A percentile compares a stretch with the other conserved stretches of the same genome.
These are phyloP conservation scores for Drosophila athabasca DNA, from an alignment of 1,140 invertebrate species.

Conservation along the genomic window DNA sequence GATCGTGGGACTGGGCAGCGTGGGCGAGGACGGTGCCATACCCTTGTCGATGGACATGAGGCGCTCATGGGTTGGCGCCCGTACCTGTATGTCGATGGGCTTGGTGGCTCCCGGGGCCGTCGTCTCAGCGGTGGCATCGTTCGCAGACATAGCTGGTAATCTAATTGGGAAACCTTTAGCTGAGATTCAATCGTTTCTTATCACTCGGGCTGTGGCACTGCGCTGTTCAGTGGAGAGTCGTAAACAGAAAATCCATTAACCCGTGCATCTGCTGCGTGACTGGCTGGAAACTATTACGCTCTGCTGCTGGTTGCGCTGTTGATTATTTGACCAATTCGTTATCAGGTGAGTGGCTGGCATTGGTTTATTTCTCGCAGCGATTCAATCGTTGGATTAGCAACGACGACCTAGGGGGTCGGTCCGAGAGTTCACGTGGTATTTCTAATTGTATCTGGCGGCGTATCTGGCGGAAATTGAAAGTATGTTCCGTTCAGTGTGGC, in stretches of 20 bases:
- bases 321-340: constrained; percentile 56
- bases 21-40: constrained; percentile 53
- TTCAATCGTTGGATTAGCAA: too few species aligned
- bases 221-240: not conserved
- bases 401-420: constrained; percentile 8
- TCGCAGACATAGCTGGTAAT: constrained; percentile 22
- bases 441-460: not conserved
- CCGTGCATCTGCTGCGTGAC: constrained; percentile 2
- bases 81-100: constrained; percentile 13
- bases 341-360: constrained; percentile 22
- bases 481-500: constrained; percentile 7
- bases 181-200: too few species aligned
- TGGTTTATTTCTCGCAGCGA: too few species aligned
- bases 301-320: not conserved
- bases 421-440: constrained; percentile 18
- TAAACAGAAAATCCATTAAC: constrained; percentile 44
- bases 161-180: too few species aligned
- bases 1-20: constrained; percentile 54
- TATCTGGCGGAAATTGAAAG: constrained; percentile 26
- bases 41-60: constrained; percentile 35
- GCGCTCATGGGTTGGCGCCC: constrained; percentile 12
- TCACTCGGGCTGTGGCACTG: too few species aligned
- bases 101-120: not conserved
- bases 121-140: constrained; percentile 7
- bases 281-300: not conserved